Evolutionary conservation across 1,140 invertebrate genomes (phyloP), one percentile per base, ranked within the genome.

Genomic region (Drosophila melanogaster): DNA sequence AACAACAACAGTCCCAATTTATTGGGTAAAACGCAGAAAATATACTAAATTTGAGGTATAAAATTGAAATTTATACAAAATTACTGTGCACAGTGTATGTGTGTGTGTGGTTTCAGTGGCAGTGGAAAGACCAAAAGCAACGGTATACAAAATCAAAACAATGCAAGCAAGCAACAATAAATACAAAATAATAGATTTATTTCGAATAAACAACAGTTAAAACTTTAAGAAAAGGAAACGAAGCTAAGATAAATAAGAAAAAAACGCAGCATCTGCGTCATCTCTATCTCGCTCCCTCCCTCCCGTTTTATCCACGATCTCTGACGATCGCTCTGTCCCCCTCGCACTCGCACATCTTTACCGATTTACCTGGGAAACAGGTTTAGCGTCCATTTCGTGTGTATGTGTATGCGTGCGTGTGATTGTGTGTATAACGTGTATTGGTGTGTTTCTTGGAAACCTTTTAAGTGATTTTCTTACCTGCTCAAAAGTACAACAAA

Each of bases 311-410:
- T 67, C 44, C 30, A 2, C 46, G 64, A 67, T 67, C 62, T 64
- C 35, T 87, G 46, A 38, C 56, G 71, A 33, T 70, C 54, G 56
- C 54, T 24, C 62, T 47, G 44, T 71, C 61, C 61, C 59, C 43
- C 44, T 53, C 41, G 44, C 69, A 43, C 59, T 22, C 26, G 37
- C 66, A 60, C 66, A 61, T 51, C 55, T 61, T 83, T 83, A 83
- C 77, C 80, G 80, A 51, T 58, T 87, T 89, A 87, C 84, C 85
- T 89, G 84, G 74, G 44, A 90, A 89, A 89, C 79, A 74, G 84
- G 84, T 89, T 89, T 90, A 12, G 37, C 11, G 6, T 35, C 30
- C 30, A 35, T 30, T 30, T 30, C 30, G 7, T 30, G 8, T 30
- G 19, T 3, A 24, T n/a, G 40, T 50, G 43, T 24, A 44, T 17